Evolutionary conservation across 2,888 invertebrate genomes (phyloP).

Genomic region (Caenorhabditis auriculariae): DNA sequence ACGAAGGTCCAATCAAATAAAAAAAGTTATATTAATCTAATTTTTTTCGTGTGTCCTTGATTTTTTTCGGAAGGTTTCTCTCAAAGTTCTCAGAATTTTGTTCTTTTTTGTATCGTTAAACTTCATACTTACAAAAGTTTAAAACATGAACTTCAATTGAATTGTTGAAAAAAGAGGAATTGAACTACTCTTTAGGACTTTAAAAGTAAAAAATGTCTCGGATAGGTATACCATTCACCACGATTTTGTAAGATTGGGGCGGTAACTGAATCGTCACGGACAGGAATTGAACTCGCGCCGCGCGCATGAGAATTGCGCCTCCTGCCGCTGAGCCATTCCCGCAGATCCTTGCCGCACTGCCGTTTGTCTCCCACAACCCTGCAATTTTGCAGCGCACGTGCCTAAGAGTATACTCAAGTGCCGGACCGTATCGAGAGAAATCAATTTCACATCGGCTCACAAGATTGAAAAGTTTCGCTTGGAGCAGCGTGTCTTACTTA

Average conservation of each 20-base stretch:
- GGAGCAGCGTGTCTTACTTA: slow-evolving; percentile 77
- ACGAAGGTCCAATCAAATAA: no score
- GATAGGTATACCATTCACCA: slow-evolving; percentile 30
- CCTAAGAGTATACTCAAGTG: slow-evolving; percentile 95
- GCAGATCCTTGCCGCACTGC: neutral
- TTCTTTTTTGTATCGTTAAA: no score
- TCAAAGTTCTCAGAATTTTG: no score
- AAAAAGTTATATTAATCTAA: no score
- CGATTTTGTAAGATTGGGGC: slow-evolving; percentile 34
- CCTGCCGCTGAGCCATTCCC: slow-evolving; percentile 17
- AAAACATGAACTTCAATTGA: no score
- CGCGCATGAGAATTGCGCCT: neutral
- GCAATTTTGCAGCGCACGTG: slow-evolving; percentile 82
- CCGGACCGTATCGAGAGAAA: slow-evolving; percentile 71
- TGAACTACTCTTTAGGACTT: no score
- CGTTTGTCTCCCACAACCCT: neutral
- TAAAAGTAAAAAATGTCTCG: slow-evolving; percentile 19
- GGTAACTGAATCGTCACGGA: slow-evolving; percentile 31
- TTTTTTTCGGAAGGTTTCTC: no score
- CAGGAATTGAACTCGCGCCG: slow-evolving; percentile 12
- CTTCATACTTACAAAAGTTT: no score
- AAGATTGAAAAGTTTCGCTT: slow-evolving; percentile 92
- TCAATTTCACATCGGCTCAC: slow-evolving; percentile 74
- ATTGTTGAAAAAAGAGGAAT: no score
- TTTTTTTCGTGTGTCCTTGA: no score